Conservation (phyloP, 2,888 invertebrate species). For the Cataglyphis rosenhaueri region DNA sequence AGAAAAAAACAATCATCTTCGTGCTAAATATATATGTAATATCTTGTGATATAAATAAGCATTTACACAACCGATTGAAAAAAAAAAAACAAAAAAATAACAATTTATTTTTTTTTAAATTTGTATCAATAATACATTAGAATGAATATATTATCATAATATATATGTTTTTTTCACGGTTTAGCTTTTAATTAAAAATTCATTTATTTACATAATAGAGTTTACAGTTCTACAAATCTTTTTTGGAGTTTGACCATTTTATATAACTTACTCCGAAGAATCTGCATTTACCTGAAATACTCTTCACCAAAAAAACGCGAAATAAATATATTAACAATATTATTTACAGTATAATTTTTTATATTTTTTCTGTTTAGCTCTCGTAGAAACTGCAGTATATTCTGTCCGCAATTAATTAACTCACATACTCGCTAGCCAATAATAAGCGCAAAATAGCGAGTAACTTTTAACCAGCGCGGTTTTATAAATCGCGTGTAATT, state of each 20-base stretch:
- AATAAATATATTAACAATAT: background rate
- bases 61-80: background rate
- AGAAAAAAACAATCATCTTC: background rate
- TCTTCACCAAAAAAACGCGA: background rate
- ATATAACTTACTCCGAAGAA: background rate
- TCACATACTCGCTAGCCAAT: background rate
- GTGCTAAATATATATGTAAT: background rate
- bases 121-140: constrained; percentile 1
- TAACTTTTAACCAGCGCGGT: background rate
- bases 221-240: background rate
- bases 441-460: background rate
- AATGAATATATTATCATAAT: background rate
- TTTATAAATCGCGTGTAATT: constrained; percentile 7
- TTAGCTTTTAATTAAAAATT: constrained; percentile 11
- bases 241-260: background rate
- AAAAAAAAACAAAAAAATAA: background rate
- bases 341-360: constrained; percentile 8
- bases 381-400: background rate
- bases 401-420: background rate
- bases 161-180: background rate
- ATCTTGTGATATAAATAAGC: background rate
- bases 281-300: background rate
- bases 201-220: background rate
- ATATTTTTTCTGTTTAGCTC: background rate
- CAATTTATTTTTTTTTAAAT: background rate